Base-by-base conservation (phyloP, 2,113 vertebrate species). In the Orientallactaga bullata region DNA sequence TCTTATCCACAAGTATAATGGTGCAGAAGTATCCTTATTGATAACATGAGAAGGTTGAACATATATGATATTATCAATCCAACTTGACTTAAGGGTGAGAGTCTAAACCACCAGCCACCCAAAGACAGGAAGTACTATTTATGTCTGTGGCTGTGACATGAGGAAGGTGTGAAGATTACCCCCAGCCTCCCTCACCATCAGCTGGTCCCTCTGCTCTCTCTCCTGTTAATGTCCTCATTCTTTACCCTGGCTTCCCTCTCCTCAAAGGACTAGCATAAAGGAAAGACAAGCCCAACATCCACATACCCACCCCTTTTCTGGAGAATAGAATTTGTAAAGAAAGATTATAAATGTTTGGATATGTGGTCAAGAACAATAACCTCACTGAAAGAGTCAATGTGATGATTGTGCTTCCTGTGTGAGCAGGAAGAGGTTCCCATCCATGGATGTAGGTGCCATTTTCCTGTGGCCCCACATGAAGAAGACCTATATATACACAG, bases 261-360 rank as follows among this genome's bases (percentile, higher is more conserved):
- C 35, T 83, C 39, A 61, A 60, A 91, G 23, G 8, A 87, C 42
- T 60, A 16, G 18, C 13, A 21, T 23, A 35, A 60, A 37, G 17
- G 79, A 61, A 94, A 91, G 9, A 10, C 20, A 92, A 80, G 30
- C n/a, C n/a, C 21, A 73, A 60, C 18, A 12, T 24, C 11, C 30
- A 85, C 10, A 3, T 3, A 8, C 17, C 74, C 18, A 74, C 16
- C 17, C 24, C 28, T 63, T 83, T 85, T 83, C 71, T 86, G 65
- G 61, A 94, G 12, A 85, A 92, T 47, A 30, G 76, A 69, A 89
- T 76, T 80, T 65, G 39, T 5, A 47, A 76, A 65, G 74, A 78
- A 65, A 89, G 13, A 88, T 68, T 82, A 23, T 28, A 51, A 73
- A 80, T 60, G 7, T 23, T 91, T 82, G 11, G 68, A 39, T 37